Percentiles rank a stretch among this genome's conserved stretches.
Conservation (phyloP, 1,140 invertebrate genomes). For the Sipha flava region DNA sequence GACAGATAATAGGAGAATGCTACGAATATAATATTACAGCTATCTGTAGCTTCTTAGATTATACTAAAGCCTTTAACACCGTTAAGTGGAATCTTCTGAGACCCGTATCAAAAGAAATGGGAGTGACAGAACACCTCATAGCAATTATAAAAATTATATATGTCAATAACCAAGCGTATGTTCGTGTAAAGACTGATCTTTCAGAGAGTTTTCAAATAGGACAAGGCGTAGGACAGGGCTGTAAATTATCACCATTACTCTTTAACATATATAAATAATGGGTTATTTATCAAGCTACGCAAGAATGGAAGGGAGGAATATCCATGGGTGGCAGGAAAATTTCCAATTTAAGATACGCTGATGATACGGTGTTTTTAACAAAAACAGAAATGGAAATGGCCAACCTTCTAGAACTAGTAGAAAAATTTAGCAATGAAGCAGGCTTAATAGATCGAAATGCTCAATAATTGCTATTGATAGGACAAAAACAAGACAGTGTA, state of each 20-base stretch:
- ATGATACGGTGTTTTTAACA: background rate
- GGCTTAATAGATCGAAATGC: constrained; percentile 2
- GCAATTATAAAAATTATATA: background rate
- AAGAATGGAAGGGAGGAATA: constrained; percentile 32
- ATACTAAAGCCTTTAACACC: constrained; percentile 2
- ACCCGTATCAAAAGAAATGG: background rate
- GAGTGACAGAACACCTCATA: background rate
- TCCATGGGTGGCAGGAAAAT: background rate
- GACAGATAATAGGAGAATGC: background rate
- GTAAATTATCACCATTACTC: constrained; percentile 40
- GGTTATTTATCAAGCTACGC: constrained; percentile 26
- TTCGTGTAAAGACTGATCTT: background rate
- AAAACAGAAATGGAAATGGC: background rate
- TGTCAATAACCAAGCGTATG: background rate
- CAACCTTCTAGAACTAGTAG: background rate
- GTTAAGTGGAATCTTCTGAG: background rate
- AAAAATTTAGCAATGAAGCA: background rate
- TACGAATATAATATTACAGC: background rate
- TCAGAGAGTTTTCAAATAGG: constrained; percentile 33
- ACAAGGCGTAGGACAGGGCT: constrained; percentile 41
- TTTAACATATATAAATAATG: constrained; percentile 41
- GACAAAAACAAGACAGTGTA: background rate
- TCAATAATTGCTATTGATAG: background rate
- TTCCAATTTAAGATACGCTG: background rate
- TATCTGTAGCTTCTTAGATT: constrained; percentile 9